Conservation (phyloP, 2,797 vertebrate genomes). For the Pangasius macronema region DNA sequence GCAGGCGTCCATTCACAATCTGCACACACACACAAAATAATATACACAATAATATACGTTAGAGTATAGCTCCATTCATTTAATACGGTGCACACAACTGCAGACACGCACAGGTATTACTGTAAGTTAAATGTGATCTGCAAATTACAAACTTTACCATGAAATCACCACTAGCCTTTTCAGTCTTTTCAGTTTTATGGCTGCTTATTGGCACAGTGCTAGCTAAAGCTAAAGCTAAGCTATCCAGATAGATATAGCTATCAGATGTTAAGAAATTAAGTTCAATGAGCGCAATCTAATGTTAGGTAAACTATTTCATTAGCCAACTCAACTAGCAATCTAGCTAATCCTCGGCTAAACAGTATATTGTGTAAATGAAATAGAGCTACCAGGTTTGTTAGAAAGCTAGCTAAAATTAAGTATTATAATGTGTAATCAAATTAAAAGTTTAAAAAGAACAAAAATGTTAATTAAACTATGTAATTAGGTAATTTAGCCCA, state of each 20-base stretch:
- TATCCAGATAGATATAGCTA: not conserved
- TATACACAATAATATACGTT: not conserved
- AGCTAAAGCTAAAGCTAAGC: not conserved
- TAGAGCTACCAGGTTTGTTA: not conserved
- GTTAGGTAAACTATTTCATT: not conserved
- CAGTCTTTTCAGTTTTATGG: not conserved
- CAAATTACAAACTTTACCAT: not conserved
- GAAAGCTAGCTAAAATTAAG: not conserved
- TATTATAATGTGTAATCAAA: not conserved
- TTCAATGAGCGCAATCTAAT: not conserved
- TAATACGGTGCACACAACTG: not conserved
- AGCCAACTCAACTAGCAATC: not conserved
- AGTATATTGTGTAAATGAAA: not conserved
- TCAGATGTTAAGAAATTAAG: not conserved
- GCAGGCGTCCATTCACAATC: constrained; percentile 93
- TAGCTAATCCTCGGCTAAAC: not conserved
- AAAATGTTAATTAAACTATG: not conserved
- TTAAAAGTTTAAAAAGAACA: not conserved
- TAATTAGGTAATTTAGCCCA: too few relatives aligned
- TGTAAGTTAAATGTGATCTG: not conserved
- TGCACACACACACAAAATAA: constrained; percentile 57
- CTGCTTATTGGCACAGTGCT: not conserved
- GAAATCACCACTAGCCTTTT: not conserved
- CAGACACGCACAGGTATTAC: not conserved
- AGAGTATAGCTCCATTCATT: too few relatives aligned